These are phyloP conservation scores for Pseudorectes ferrugineus DNA, from an alignment of 2,113 vertebrate species.

Conservation along the genomic window DNA sequence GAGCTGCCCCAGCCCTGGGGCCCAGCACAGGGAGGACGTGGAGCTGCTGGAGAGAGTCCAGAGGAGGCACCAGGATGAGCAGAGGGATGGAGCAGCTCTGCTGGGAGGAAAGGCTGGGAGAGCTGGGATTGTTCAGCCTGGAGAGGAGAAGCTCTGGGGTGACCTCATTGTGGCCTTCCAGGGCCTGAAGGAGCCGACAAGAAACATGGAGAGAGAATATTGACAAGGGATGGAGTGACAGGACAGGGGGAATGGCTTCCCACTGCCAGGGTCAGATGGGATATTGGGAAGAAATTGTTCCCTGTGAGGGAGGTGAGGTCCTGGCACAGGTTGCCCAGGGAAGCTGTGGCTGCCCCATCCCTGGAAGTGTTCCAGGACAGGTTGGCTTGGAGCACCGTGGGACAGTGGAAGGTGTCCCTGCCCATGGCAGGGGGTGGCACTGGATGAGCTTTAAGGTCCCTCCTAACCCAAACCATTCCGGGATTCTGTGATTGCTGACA, in stretches of 20 bases:
- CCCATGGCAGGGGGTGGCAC: accelerated
- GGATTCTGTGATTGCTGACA: neutral
- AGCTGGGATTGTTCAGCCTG: neutral
- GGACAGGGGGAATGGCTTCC: neutral
- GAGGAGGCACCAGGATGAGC: neutral
- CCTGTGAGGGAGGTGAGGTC: accelerated
- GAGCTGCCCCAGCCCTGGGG: neutral
- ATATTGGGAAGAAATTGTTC: accelerated
- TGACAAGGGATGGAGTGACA: accelerated
- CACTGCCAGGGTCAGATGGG: neutral
- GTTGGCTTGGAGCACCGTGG: accelerated
- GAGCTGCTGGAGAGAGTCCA: neutral
- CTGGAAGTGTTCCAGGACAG: accelerated
- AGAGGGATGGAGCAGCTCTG: neutral
- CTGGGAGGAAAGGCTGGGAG: neutral
- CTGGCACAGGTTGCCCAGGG: neutral
- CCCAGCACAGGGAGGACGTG: neutral
- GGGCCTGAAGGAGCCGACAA: accelerated
- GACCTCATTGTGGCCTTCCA: accelerated
- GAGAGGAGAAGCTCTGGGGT: neutral
- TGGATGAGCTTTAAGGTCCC: accelerated
- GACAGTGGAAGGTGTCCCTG: neutral
- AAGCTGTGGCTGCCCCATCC: neutral
- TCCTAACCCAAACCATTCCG: neutral
- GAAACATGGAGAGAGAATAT: neutral